Conservation (phyloP, 2,797 vertebrate genomes). For the Oreochromis mossambicus region DNA sequence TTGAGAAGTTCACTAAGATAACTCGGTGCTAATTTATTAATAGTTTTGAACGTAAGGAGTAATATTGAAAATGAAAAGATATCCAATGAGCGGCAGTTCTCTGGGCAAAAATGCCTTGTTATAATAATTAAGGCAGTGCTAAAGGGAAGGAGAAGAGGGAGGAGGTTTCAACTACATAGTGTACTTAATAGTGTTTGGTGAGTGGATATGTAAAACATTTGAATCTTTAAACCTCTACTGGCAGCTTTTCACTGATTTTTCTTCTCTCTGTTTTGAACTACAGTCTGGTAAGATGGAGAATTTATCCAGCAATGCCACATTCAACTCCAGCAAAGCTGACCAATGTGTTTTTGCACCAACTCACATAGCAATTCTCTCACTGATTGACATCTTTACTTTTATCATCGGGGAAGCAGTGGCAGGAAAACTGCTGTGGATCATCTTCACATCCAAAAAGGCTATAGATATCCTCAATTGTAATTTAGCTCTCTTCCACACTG, state of each 20-base stretch:
- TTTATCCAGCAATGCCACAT: rapidly evolving
- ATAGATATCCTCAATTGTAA: slow-evolving; percentile 30
- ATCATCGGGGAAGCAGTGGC: slow-evolving; percentile 17
- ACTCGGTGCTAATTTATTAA: no score
- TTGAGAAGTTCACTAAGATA: no score
- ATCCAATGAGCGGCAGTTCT: background rate
- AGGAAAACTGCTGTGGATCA: slow-evolving; percentile 12
- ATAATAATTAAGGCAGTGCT: background rate
- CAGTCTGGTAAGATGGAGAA: background rate
- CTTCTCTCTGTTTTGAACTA: background rate
- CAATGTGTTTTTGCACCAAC: rapidly evolving
- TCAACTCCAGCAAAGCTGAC: rapidly evolving
- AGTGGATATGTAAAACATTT: background rate
- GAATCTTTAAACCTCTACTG: background rate
- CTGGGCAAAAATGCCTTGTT: background rate
- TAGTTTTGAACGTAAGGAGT: no score
- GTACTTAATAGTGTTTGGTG: background rate
- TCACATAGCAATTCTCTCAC: rapidly evolving
- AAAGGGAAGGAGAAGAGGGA: background rate
- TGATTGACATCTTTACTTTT: background rate
- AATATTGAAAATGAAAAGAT: background rate
- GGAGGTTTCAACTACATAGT: background rate
- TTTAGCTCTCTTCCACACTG: slow-evolving; percentile 23
- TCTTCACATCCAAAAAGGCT: background rate
- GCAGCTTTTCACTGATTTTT: background rate